Evolutionary conservation across 2,113 vertebrate species (phyloP).

Genomic region (Anthoscopus minutus): DNA sequence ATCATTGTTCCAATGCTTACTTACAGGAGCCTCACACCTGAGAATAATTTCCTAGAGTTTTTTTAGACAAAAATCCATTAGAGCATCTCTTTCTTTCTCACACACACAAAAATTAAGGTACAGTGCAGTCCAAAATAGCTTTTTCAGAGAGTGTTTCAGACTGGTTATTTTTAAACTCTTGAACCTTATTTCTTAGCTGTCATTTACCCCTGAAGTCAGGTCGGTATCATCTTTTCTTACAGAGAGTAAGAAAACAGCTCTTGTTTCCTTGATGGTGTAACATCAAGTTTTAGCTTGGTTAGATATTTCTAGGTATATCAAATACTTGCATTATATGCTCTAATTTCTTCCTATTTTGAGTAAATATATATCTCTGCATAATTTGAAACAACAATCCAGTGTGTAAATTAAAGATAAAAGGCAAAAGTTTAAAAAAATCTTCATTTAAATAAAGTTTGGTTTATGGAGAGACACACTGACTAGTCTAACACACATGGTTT

Average conservation of each 20-base stretch:
- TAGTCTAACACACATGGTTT: neutral
- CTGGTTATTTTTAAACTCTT: neutral
- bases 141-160: neutral
- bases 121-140: rapidly evolving
- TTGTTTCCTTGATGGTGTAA: too few relatives aligned
- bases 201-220: neutral
- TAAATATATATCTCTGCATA: neutral
- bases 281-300: neutral
- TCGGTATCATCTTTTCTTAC: neutral
- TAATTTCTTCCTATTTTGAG: neutral
- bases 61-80: neutral
- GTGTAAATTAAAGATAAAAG: neutral
- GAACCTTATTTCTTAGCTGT: neutral
- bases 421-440: neutral
- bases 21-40: neutral
- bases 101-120: neutral
- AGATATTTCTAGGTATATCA: neutral
- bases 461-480: neutral
- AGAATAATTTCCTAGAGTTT: neutral
- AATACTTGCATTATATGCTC: neutral
- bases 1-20: neutral
- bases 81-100: neutral
- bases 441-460: neutral
- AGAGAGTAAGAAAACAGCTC: neutral
- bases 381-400: neutral